A percentile compares a stretch with the other conserved stretches of the same genome.
phyloP scores from a whole-genome alignment of 2,888 invertebrate species.

The Eupithecia centaureata region DNA sequence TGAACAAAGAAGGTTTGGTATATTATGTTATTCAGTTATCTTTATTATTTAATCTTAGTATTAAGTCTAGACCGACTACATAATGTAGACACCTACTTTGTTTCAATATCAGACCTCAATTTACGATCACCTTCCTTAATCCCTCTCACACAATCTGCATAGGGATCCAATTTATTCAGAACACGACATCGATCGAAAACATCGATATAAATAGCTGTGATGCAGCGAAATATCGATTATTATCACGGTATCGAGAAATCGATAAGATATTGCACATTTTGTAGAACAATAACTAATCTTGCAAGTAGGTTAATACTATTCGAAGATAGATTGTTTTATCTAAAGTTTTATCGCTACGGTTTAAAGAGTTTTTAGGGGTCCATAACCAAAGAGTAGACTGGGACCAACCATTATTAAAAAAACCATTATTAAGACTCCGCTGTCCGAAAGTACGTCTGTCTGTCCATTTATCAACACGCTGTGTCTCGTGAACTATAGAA shows the following conservation, averaged over 20 bases:
- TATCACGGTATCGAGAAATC: constrained; percentile 49
- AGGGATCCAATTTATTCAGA: neutral
- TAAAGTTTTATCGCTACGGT: neutral
- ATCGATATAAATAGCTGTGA: constrained; percentile 50
- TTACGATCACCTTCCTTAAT: neutral
- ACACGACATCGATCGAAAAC: constrained; percentile 44
- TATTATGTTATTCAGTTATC: neutral
- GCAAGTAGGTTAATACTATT: constrained; percentile 10
- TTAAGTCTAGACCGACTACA: neutral
- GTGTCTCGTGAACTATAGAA: too few relatives aligned
- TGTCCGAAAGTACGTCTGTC: too few relatives aligned
- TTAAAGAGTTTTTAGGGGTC: neutral
- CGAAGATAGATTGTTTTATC: constrained; percentile 6
- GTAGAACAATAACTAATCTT: constrained; percentile 23
- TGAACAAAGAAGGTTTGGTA: too few relatives aligned
- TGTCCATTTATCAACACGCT: too few relatives aligned
- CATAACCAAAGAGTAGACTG: too few relatives aligned
- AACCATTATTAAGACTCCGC: too few relatives aligned
- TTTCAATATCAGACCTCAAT: constrained; percentile 1
- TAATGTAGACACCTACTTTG: neutral
- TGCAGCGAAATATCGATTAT: constrained; percentile 41
- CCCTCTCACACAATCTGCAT: constrained; percentile 3
- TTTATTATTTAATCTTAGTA: neutral
- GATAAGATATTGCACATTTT: constrained; percentile 49
- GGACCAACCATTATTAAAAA: too few relatives aligned